These are phyloP conservation scores for Tiliqua scincoides DNA, from an alignment of 2,113 vertebrate genomes.

Conservation along the genomic window DNA sequence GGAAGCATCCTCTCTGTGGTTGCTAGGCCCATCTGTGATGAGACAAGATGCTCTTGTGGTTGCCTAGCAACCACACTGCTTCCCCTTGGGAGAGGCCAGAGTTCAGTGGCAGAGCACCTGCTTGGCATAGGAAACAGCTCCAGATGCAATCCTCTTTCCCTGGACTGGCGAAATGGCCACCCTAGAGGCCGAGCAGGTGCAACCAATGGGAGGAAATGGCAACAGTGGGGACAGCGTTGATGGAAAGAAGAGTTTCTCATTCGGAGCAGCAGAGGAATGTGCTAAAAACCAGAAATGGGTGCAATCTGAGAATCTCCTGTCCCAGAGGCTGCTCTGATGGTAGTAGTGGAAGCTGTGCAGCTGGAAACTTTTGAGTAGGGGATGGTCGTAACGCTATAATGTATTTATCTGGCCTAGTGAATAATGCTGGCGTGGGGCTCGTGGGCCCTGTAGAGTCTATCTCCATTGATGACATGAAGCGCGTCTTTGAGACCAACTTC, in stretches of 20 bases:
- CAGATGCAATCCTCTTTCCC: neutral
- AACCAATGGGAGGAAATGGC: neutral
- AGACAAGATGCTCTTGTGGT: neutral
- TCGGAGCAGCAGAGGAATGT: neutral
- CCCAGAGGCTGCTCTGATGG: neutral
- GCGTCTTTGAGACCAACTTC: conserved; percentile 92
- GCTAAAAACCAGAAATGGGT: neutral
- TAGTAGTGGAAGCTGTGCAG: neutral
- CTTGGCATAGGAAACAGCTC: neutral
- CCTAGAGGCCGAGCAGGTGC: neutral
- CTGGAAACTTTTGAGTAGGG: neutral
- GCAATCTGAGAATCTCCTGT: neutral
- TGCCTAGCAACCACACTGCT: neutral
- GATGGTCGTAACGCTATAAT: neutral
- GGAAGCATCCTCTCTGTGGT: neutral
- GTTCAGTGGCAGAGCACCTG: neutral
- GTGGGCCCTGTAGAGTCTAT: conserved; percentile 89
- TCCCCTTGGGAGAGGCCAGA: neutral
- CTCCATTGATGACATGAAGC: conserved; percentile 86
- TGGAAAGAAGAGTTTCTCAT: neutral
- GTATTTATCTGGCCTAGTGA: conserved; percentile 76
- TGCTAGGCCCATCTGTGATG: neutral
- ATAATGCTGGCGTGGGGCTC: conserved; percentile 89
- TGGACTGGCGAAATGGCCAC: neutral
- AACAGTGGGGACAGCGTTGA: neutral